phyloP scores from a whole-genome alignment of 2,797 vertebrate genomes.

The Karalla daura region DNA sequence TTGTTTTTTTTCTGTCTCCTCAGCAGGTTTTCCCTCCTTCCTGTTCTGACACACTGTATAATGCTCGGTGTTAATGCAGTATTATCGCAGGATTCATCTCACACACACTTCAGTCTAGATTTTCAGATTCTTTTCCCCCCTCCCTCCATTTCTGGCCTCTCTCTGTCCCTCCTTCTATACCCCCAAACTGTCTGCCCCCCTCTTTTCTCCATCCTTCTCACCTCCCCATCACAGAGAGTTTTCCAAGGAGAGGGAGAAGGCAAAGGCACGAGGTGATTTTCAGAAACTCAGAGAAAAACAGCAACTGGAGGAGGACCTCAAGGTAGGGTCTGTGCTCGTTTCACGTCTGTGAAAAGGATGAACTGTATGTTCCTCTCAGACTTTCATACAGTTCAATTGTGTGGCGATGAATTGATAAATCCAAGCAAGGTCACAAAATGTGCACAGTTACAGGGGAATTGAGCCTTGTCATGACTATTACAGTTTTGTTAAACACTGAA shows the following conservation, averaged over 20 bases:
- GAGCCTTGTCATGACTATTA: not conserved
- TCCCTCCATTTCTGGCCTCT: constrained; percentile 19
- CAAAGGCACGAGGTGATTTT: constrained; percentile 97
- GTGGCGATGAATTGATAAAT: not conserved
- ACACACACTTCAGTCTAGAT: constrained; percentile 46
- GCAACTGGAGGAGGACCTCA: constrained; percentile 95
- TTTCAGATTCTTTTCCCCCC: constrained; percentile 62
- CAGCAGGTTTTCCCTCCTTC: constrained; percentile 57
- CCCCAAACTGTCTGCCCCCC: constrained; percentile 47
- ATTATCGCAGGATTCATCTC: constrained; percentile 18
- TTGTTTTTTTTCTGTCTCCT: constrained; percentile 38
- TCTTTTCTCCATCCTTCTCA: constrained; percentile 48
- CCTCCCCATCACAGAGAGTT: constrained; percentile 90
- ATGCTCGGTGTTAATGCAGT: constrained; percentile 7
- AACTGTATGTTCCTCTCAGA: not conserved
- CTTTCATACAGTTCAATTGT: not conserved
- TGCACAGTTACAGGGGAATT: not conserved
- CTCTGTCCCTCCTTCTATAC: not conserved
- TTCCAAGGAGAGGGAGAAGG: constrained; percentile 98
- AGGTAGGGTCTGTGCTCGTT: constrained; percentile 59
- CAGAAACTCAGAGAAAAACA: constrained; percentile 98
- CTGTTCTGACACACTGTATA: constrained; percentile 5
- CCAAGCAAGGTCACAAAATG: not conserved
- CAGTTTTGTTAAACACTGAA: not conserved
- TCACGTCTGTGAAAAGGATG: not conserved